Evolutionary conservation across 2,888 invertebrate genomes (phyloP), one percentile per base, ranked within the genome.

Genomic region (Arctia plantaginis): DNA sequence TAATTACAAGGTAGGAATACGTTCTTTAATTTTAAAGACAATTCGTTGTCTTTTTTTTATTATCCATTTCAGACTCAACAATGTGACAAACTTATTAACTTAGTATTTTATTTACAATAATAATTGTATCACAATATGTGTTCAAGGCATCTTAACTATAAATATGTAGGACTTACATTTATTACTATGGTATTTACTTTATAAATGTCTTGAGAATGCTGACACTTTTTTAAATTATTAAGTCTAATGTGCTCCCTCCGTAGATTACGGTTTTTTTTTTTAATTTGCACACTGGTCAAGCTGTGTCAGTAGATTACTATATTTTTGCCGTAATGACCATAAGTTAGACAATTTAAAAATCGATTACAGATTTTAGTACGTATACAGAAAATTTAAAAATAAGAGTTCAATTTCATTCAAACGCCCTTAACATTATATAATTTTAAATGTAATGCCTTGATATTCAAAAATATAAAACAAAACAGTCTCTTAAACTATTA

Each of bases 111-210:
- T 90, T 88, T 88, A 90, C 89, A 89, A 83, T 89, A 85, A 85
- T 82, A 85, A 84, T 82, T 88, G 88, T 93, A 93, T 93, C 93
- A 93, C 93, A 93, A 90, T 90, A 87, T 86, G 86, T 87, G 82
- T 87, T 88, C 89, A 92, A 93, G 93, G 93, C 93, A 91, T 89
- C 86, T 82, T 80, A 85, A 59, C 35, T 47, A 64, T 23, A 18
- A 55, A 66, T n/a, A 47, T 67, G 62, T 41, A 39, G 62, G 30
- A 70, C 27, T 12, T 69, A 62, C 30, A 30, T 62, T 30, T 30
- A 62, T 62, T 62, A 30, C 18, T 62, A 30, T 62, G 15, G 6
- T 62, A 62, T 62, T 30, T 30, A 13, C 15, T 62, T 62, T 6
- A 30, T 30, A 62, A 62, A 30, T 30, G 62, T 62, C 62, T 62